Conservation (phyloP, 1,140 invertebrate species). For the Ceratitis capitata region DNA sequence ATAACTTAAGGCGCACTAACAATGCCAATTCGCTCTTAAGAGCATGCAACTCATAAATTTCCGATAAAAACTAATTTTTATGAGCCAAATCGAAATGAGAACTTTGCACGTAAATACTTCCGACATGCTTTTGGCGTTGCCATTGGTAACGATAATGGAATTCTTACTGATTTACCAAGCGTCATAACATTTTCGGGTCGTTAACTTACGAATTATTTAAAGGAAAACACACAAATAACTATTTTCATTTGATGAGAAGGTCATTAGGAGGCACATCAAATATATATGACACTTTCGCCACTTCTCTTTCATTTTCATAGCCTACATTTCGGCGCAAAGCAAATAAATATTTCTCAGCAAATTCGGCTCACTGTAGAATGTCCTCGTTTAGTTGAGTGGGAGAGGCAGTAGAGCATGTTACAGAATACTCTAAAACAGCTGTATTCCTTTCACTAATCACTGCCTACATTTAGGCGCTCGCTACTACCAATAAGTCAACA, state of each 20-base stretch:
- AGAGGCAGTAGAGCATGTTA: background rate
- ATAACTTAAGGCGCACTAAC: background rate
- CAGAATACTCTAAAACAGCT: background rate
- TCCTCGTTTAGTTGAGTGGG: too few species aligned
- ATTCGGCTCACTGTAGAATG: too few species aligned
- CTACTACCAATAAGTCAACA: background rate
- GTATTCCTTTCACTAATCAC: background rate
- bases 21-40: background rate
- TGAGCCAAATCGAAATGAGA: background rate
- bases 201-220: background rate
- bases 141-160: background rate
- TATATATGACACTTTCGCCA: background rate
- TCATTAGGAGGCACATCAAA: background rate
- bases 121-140: background rate
- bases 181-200: background rate
- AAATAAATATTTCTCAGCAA: background rate
- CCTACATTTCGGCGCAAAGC: background rate
- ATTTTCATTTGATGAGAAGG: background rate
- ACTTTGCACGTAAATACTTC: background rate
- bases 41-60: background rate
- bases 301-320: background rate
- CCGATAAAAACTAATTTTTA: constrained; percentile 4
- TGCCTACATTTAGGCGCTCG: background rate
- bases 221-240: background rate
- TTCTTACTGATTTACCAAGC: background rate